Evolutionary conservation across 1,140 invertebrate species (phyloP), one percentile per base, ranked within the genome.

Genomic region (Caenorhabditis inopinata): DNA sequence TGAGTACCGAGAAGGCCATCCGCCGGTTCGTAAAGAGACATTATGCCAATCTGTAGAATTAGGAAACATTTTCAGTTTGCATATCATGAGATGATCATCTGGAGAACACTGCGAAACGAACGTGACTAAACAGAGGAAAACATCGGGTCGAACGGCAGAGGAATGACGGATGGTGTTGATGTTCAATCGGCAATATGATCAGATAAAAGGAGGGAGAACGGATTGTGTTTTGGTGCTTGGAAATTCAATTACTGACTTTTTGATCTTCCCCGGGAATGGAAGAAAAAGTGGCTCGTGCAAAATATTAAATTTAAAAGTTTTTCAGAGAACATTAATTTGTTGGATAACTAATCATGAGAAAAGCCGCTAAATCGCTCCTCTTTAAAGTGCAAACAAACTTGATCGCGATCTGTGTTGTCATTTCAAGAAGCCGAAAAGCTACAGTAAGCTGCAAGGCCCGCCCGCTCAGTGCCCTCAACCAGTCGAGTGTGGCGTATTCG

Each of bases 1-100:
- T 68, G 58, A 68, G 58, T 68, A 5, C 32, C 32, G 6, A 68
- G 32, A 38, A 68, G 58, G 38, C 58, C 58, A 68, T 68, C 58
- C n/a, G 58, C 58, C 6, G 58, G 58, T 38, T 38, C 58, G n/a
- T 68, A 42, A 3, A 68, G n/a, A 18, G 58, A 68, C 58, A 68
- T 42, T 68, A n/a, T 51, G 5, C 35, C 53, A 14, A 11, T 58
- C 32, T 14, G 29, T 1, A 51, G 6, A 25, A 25, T 53, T 21
- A 18, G 11, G n/a, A n/a, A n/a, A n/a, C n/a, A n/a, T n/a, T n/a
- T n/a, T n/a, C n/a, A n/a, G n/a, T n/a, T n/a, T n/a, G n/a, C n/a
- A n/a, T n/a, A n/a, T n/a, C n/a, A n/a, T n/a, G n/a, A n/a, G n/a
- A 68, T 68, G 58, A 68, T 68, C 58, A 42, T 14, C n/a, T 16